These are phyloP conservation scores for Cisticola juncidis DNA, from an alignment of 2,113 vertebrate species.

Conservation along the genomic window DNA sequence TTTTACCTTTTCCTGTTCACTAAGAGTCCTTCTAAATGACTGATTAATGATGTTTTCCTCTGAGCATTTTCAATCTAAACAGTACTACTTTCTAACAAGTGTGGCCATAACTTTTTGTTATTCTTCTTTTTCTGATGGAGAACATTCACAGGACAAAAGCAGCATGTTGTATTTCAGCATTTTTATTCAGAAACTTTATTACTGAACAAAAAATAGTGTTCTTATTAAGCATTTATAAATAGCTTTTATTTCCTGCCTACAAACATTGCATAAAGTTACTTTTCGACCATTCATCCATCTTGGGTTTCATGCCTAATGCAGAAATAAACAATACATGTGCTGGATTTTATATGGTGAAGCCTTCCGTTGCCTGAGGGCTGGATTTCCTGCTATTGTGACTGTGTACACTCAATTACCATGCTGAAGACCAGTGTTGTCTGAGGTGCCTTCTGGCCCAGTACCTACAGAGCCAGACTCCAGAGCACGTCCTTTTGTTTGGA, in stretches of 20 bases:
- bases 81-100: neutral
- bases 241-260: conserved; percentile 23
- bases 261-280: neutral
- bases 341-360: neutral
- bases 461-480: neutral
- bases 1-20: neutral
- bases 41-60: neutral
- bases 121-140: neutral
- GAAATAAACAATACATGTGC: neutral
- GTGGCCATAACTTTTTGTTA: neutral
- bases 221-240: neutral
- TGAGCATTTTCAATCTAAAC: neutral
- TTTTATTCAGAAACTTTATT: neutral
- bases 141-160: neutral
- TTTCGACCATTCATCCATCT: neutral
- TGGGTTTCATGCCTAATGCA: neutral
- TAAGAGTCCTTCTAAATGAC: neutral
- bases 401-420: neutral
- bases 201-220: neutral
- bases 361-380: neutral
- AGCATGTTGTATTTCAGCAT: neutral
- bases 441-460: neutral
- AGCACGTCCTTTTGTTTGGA: neutral
- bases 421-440: neutral
- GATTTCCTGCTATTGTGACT: conserved; percentile 23